Percentiles rank a stretch among this genome's conserved stretches.
These are phyloP conservation scores for Sciurus niger DNA, from an alignment of 2,113 vertebrate species.

Conservation along the genomic window DNA sequence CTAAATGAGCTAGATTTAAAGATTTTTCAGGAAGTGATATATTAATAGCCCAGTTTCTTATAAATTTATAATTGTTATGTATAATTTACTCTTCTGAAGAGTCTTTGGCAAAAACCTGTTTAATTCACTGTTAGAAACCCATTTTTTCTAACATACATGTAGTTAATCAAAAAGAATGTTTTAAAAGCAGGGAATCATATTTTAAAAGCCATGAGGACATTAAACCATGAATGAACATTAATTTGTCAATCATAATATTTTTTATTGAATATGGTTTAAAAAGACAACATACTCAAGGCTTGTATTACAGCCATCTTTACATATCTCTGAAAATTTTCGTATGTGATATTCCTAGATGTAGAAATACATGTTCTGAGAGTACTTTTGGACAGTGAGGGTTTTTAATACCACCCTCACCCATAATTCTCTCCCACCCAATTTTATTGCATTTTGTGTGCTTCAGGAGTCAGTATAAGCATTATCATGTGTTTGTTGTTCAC, in stretches of 20 bases:
- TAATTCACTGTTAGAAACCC: neutral
- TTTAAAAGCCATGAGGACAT: neutral
- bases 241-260: neutral
- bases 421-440: neutral
- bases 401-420: neutral
- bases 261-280: constrained; percentile 23
- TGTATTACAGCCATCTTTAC: neutral
- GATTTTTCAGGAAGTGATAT: neutral
- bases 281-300: neutral
- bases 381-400: neutral
- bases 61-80: neutral
- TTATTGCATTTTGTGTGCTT: neutral
- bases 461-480: neutral
- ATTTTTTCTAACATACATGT: neutral
- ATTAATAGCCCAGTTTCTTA: neutral
- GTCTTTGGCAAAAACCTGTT: neutral
- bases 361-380: neutral
- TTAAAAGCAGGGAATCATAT: neutral
- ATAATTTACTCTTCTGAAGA: neutral
- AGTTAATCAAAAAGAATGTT: neutral
- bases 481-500: neutral
- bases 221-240: neutral
- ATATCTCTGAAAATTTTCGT: neutral
- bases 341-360: neutral
- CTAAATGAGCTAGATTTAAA: neutral